These are phyloP conservation scores for Pristiophorus japonicus DNA, from an alignment of 2,113 vertebrate genomes.

Conservation along the genomic window DNA sequence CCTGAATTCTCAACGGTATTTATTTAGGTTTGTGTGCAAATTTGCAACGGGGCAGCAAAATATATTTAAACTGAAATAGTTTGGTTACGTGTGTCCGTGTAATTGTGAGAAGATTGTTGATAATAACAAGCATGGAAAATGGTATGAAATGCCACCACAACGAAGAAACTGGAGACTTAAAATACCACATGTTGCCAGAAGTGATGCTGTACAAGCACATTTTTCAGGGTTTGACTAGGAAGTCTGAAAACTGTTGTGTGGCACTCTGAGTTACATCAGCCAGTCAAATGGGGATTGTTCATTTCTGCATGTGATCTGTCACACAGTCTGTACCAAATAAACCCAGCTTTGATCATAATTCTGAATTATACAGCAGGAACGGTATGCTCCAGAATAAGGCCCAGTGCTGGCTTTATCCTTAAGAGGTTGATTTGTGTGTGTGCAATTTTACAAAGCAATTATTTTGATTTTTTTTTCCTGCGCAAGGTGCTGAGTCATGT, in stretches of 20 bases:
- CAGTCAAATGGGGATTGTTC: constrained; percentile 26
- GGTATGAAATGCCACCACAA: neutral
- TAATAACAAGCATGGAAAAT: neutral
- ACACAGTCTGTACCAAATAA: neutral
- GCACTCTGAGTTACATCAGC: neutral
- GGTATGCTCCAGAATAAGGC: neutral
- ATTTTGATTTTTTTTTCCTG: neutral
- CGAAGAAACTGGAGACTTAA: neutral
- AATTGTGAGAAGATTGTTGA: neutral
- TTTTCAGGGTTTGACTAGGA: constrained; percentile 1
- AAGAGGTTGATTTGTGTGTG: neutral
- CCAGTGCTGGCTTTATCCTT: neutral
- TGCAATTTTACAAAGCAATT: neutral
- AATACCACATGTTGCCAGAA: neutral
- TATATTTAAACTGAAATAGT: neutral
- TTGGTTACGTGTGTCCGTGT: neutral
- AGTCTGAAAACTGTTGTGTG: neutral
- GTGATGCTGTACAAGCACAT: constrained; percentile 7
- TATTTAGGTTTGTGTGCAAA: neutral
- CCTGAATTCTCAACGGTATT: neutral
- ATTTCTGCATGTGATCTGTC: constrained; percentile 3
- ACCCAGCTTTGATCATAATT: neutral
- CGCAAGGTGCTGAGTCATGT: neutral
- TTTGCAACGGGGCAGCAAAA: neutral
- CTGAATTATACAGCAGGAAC: neutral